A percentile compares a stretch with the other conserved stretches of the same genome.
phyloP scores from a whole-genome alignment of 2,888 invertebrate species.

The Malthinus seriepunctatus region DNA sequence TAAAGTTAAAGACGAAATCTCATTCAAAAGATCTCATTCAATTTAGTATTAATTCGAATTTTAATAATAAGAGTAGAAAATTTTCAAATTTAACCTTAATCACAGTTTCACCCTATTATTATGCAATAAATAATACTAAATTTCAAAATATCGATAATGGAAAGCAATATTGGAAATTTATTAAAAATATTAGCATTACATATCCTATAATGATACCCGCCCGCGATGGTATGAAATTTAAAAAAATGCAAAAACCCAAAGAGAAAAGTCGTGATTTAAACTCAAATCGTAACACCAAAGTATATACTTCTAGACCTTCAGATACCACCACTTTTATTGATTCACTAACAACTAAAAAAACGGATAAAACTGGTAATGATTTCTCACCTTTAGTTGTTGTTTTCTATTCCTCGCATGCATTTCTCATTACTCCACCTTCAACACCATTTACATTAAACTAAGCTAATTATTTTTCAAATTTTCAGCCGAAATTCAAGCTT shows the following conservation, averaged over 20 bases:
- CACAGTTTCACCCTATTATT: constrained; percentile 37
- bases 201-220: constrained; percentile 69
- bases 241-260: constrained; percentile 52
- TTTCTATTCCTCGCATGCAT: constrained; percentile 16
- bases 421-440: constrained; percentile 2
- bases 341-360: constrained; percentile 24
- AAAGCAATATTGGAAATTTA: constrained; percentile 49
- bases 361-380: constrained; percentile 37
- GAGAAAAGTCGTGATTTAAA: constrained; percentile 55
- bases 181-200: constrained; percentile 58
- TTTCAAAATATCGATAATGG: constrained; percentile 45
- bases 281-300: constrained; percentile 51
- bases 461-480: constrained; percentile 12
- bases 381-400: constrained; percentile 9
- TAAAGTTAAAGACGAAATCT: constrained; percentile 39
- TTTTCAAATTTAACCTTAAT: constrained; percentile 14
- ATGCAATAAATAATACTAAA: constrained; percentile 49
- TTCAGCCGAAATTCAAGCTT: constrained; percentile 67
- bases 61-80: constrained; percentile 25
- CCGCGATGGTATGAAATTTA: constrained; percentile 48
- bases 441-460: constrained; percentile 7
- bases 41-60: constrained; percentile 16
- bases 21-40: constrained; percentile 33
- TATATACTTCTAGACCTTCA: constrained; percentile 45
- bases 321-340: constrained; percentile 38